Base-by-base conservation (phyloP, 1,140 invertebrate species). In the Drosophila pallidifrons region DNA sequence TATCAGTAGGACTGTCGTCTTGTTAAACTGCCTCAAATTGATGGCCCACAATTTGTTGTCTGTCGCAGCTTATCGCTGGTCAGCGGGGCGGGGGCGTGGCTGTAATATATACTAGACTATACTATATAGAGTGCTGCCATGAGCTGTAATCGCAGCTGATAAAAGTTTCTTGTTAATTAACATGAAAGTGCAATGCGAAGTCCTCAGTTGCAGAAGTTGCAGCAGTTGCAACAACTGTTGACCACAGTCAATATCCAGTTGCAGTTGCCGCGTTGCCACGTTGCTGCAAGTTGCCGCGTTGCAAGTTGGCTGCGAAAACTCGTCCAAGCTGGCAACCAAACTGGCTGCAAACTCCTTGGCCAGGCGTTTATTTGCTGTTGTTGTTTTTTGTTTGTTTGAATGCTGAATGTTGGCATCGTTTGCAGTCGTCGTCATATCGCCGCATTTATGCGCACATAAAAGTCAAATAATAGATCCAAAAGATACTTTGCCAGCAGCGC, bases 391-490 rank as follows among this genome's bases (percentile, higher is more conserved):
- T 46, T 20, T 20, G 20, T 20, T 20, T 52, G 67, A 32, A 49
- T 58, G 75, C 15, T 58, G 55, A 15, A 28, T 43, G 46, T 78
- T 58, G 82, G 49, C 79, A 83, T 64, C 76, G 72, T 70, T 81
- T 54, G 49, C 72, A 69, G 72, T 75, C 81, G 75, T 74, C 80
- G 79, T 88, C 83, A 89, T 85, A 90, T 88, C 74, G 81, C 70
- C 85, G 86, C 85, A 89, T 90, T 89, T 89, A 89, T 89, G 85
- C 86, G 81, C 86, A 89, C 85, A 89, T 89, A 89, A 90, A 89
- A 89, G 85, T 89, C 88, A 89, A 89, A 89, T 89, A 89, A 89
- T 89, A 89, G 85, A 89, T 89, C 85, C 85, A 90, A 89, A 85
- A 89, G 85, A 89, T 85, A 89, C 86, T 80, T 87, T 88, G 83